These are phyloP conservation scores for Metopolophium dirhodum DNA, from an alignment of 1,140 invertebrate species.

Conservation along the genomic window DNA sequence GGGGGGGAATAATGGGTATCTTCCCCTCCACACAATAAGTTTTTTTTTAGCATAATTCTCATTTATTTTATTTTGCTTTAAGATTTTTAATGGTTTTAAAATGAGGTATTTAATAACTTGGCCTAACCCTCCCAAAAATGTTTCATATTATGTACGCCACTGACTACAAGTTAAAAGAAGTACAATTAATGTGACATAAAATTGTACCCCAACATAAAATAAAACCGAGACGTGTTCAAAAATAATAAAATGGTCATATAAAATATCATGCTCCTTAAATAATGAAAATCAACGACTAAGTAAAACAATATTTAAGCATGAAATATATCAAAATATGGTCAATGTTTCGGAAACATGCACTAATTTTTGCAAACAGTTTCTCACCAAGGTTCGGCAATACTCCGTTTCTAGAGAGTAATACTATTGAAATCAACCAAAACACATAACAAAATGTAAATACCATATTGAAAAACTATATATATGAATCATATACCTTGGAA, in stretches of 20 bases:
- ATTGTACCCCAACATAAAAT: not conserved
- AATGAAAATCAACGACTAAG: not conserved
- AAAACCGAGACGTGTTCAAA: not conserved
- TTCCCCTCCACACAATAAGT: too few relatives aligned
- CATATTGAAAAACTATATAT: conserved; percentile 43
- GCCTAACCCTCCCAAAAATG: too few relatives aligned
- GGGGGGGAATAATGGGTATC: too few relatives aligned
- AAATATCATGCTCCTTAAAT: conserved; percentile 3
- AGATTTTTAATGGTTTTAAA: too few relatives aligned
- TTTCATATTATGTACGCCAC: too few relatives aligned
- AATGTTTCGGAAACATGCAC: conserved; percentile 38
- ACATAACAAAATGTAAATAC: conserved; percentile 51
- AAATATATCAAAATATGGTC: conserved; percentile 3
- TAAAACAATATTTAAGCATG: not conserved
- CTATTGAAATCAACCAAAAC: conserved; percentile 63
- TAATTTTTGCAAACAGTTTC: conserved; percentile 62
- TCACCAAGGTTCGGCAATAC: conserved; percentile 75
- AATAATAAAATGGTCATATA: not conserved
- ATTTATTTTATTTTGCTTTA: too few relatives aligned
- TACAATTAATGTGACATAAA: not conserved
- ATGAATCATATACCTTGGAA: conserved; percentile 22
- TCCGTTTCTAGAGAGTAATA: conserved; percentile 78
- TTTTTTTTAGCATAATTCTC: too few relatives aligned
- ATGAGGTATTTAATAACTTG: too few relatives aligned
- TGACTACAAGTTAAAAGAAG: not conserved